These are phyloP conservation scores for Drosophila barbarae DNA, from an alignment of 2,888 invertebrate genomes.

Conservation along the genomic window DNA sequence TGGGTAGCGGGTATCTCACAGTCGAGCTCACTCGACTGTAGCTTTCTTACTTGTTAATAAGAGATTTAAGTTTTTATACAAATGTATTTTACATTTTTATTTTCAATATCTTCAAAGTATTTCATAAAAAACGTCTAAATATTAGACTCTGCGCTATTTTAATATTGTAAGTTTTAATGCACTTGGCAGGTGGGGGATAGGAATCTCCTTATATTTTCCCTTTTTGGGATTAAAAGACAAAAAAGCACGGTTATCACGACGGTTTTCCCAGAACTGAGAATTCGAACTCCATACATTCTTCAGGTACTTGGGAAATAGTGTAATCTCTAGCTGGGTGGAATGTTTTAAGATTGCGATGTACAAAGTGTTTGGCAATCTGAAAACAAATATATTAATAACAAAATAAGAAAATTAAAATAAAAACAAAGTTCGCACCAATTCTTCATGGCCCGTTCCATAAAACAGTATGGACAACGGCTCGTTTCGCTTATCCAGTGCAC, in stretches of 20 bases:
- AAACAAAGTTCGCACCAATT: slow-evolving; percentile 6
- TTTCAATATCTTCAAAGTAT: background rate
- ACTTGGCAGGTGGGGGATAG: background rate
- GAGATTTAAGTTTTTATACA: background rate
- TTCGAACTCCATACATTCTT: slow-evolving; percentile 13
- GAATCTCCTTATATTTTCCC: background rate
- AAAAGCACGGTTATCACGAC: background rate
- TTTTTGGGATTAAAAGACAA: background rate
- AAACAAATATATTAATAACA: background rate
- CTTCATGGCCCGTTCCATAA: background rate
- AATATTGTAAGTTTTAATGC: background rate
- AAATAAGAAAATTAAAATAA: no score
- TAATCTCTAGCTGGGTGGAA: background rate
- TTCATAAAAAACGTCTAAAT: background rate
- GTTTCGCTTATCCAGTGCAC: slow-evolving; percentile 2
- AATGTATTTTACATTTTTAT: background rate
- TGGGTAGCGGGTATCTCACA: no score
- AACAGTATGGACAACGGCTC: slow-evolving; percentile 14
- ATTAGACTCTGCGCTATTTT: background rate
- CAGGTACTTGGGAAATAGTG: slow-evolving; percentile 6
- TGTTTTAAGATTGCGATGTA: slow-evolving; percentile 19
- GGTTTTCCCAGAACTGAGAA: background rate
- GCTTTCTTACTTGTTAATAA: no score
- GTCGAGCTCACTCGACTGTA: no score
- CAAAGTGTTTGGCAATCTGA: slow-evolving; percentile 20